Base-by-base conservation (phyloP, 2,797 vertebrate species). In the Nannoperca obscura region DNA sequence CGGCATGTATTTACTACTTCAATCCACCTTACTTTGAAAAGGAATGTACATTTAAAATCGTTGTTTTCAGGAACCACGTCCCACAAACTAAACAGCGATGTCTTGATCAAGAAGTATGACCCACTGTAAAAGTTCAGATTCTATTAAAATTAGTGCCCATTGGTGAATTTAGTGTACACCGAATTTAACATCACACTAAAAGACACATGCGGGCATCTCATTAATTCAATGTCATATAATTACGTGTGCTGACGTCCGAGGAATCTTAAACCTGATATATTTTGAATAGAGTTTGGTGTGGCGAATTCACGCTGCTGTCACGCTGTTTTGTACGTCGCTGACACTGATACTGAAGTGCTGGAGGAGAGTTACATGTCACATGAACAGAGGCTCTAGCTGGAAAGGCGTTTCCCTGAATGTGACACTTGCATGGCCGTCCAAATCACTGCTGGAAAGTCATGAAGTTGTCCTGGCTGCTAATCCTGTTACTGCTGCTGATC, bases 391-490 rank as follows among this genome's bases (percentile, higher is more conserved):
- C 44, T 58, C 7, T 3, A 13, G 46, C 34, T 11, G 7, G 50
- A 69, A 40, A 75, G 82, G 78, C 83, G 71, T 64, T 57, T 78
- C 78, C 73, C 15, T 62, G 2, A 42, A 42, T 36, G 44, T 71
- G 65, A 78, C 76, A 36, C 58, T 68, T 13, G 24, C 32, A 30
- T 14, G 30, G 8, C 12, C 5, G 55, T 68, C 14, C 20, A 34
- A 55, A 77, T 71, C 54, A 66, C 42, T 13, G 53, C 57, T 65
- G 74, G 30, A 61, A 14, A 66, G 67, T 72, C 57, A 13, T 3
- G 32, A 59, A 61, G 42, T 66, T 80, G 14, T 14, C 38, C 13
- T 4, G 32, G 13, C 22, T 76, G 32, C 1, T 34, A 13, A 24
- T 32, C 30, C 17, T 53, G 59, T 44, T 10, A 36, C 7, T 36